Evolutionary conservation across 2,113 vertebrate genomes (phyloP).

Genomic region (Grammomys surdaster): DNA sequence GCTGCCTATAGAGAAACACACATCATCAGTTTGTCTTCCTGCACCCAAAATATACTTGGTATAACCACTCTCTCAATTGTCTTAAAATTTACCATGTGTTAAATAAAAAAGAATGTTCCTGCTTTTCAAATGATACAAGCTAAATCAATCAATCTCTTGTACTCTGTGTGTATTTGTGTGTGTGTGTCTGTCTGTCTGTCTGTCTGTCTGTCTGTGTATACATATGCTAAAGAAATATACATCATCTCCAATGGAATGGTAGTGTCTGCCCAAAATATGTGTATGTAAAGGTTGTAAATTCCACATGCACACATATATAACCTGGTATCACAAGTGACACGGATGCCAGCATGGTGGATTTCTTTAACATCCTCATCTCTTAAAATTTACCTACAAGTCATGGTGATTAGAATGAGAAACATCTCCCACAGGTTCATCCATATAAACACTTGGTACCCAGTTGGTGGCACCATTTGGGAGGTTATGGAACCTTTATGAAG

Average conservation of each 20-base stretch:
- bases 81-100: not conserved
- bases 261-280: not conserved
- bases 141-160: too few species aligned
- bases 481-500: not conserved
- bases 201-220: not conserved
- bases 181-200: too few species aligned
- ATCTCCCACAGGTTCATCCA: not conserved
- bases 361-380: conserved; percentile 7
- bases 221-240: not conserved
- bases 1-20: not conserved
- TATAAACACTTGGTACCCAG: not conserved
- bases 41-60: not conserved
- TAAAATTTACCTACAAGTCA: conserved; percentile 23
- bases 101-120: not conserved
- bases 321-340: not conserved
- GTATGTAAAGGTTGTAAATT: not conserved
- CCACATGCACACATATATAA: conserved; percentile 7
- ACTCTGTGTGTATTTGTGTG: too few species aligned
- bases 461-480: not conserved
- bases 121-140: conserved; percentile 6
- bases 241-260: not conserved
- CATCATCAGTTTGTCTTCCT: not conserved
- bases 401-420: not conserved
- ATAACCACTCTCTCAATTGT: not conserved
- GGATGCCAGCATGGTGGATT: not conserved